Conservation (phyloP, 2,888 invertebrate genomes). For the Adineta ricciae region DNA sequence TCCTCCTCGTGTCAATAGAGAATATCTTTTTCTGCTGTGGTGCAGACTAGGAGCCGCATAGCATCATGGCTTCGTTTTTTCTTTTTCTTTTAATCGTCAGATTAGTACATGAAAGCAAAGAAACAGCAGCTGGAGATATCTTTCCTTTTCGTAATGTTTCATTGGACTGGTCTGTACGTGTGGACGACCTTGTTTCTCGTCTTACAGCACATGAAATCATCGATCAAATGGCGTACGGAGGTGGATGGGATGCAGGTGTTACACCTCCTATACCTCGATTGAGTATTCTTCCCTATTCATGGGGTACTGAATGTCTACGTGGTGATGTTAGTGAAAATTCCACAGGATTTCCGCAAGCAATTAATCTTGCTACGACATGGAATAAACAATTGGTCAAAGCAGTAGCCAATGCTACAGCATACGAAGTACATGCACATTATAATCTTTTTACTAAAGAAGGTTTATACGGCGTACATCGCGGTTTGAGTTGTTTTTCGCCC, state of each 20-base stretch:
- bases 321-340: conserved; percentile 44
- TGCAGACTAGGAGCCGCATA: not conserved
- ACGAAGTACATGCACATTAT: conserved; percentile 38
- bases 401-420: conserved; percentile 36
- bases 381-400: conserved; percentile 36
- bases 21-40: not conserved
- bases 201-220: conserved; percentile 42
- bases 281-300: conserved; percentile 42
- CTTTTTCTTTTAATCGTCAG: not conserved
- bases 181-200: conserved; percentile 41
- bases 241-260: conserved; percentile 38
- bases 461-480: conserved; percentile 38
- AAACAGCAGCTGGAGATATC: not conserved
- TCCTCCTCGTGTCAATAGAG: not conserved
- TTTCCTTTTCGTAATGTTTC: conserved; percentile 43
- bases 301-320: conserved; percentile 45
- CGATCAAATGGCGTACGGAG: conserved; percentile 39
- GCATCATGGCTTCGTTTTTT: not conserved
- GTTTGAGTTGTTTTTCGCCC: conserved; percentile 45
- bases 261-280: conserved; percentile 42
- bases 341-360: conserved; percentile 44
- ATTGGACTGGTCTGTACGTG: conserved; percentile 41
- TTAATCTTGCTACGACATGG: conserved; percentile 43
- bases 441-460: conserved; percentile 35
- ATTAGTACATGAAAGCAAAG: not conserved